Base-by-base conservation (phyloP, 2,888 invertebrate genomes). In the Orchestes rusci region DNA sequence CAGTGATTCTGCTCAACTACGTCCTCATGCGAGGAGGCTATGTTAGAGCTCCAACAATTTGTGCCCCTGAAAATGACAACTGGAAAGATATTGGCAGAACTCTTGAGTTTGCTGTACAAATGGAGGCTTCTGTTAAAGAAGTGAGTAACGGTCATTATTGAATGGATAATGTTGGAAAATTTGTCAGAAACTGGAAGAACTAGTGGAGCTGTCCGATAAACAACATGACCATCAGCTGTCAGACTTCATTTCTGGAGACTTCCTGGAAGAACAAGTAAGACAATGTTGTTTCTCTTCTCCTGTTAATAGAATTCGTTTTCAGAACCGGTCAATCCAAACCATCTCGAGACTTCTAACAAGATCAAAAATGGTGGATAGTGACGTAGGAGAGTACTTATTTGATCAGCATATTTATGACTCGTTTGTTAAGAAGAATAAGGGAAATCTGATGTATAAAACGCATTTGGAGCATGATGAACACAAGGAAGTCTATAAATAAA, bases 161-260 rank as follows among this genome's bases (percentile, higher is more conserved):
- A 28, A 30, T 16, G 16, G 5, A 2, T 17, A 35, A 2, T 31
- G 5, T 31, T 31, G 23, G 5, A 23, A 31, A 31, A 13, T 15
- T 2, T 31, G 15, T 19, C 58, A 73, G 63, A 70, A 71, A 55
- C 56, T 75, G 20, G 59, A 66, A 20, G 55, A 58, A 2, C 57
- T 72, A 2, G 68, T 70, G 50, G 51, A 54, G 3, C 52, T 69
- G 4, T 73, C 76, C 19, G 67, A 68, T 46, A 65, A 67, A 35
- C 63, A 71, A 50, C 60, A 64, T 12, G 77, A 77, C 59, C 58
- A 70, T 30, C 71, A 71, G 48, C 61, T 75, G 7, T 65, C 67
- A 51, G 74, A 77, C 58, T 71, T 74, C 50, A 65, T 79, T 45
- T 68, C 73, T 20, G 67, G 68, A 1, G 65, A 73, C 23, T 78